These are phyloP conservation scores for Butorides virescens DNA, from an alignment of 2,113 vertebrate species.

Conservation along the genomic window DNA sequence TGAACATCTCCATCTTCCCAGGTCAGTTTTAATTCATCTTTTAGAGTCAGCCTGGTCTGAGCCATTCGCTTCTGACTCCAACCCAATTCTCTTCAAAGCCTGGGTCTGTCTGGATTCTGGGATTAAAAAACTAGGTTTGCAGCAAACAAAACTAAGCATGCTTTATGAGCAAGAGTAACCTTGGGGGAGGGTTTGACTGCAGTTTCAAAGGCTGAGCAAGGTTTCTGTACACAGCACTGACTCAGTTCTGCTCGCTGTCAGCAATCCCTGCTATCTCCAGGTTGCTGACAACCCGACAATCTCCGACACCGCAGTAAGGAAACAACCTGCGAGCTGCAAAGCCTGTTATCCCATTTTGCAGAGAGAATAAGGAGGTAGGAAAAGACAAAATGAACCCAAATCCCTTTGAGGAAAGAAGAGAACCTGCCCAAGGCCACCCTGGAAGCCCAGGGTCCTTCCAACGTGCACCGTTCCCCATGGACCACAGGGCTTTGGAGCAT, in stretches of 20 bases:
- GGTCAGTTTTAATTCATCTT: slow-evolving; percentile 42
- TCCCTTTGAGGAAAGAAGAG: not conserved
- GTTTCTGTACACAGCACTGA: slow-evolving; percentile 23
- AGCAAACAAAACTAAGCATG: not conserved
- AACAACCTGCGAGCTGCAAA: slow-evolving; percentile 23
- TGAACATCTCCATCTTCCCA: slow-evolving; percentile 31
- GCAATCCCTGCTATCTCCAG: slow-evolving; percentile 42
- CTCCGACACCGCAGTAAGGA: not conserved
- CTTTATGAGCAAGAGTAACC: slow-evolving; percentile 22
- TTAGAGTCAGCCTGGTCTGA: not conserved
- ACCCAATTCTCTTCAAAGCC: slow-evolving; percentile 35
- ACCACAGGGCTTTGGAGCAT: not conserved
- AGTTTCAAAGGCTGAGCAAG: slow-evolving; percentile 61
- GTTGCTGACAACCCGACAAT: slow-evolving; percentile 53
- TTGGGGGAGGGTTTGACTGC: slow-evolving; percentile 34
- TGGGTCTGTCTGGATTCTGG: not conserved
- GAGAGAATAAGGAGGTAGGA: not conserved
- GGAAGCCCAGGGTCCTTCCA: not conserved
- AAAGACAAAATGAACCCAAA: not conserved
- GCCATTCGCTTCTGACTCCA: not conserved
- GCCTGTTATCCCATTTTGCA: not conserved
- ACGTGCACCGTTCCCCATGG: fast-evolving
- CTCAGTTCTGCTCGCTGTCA: slow-evolving; percentile 55
- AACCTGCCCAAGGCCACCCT: not conserved
- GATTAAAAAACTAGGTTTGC: slow-evolving; percentile 34